Base-by-base conservation (phyloP, 2,113 vertebrate genomes). In the Thamnaconus septentrionalis region DNA sequence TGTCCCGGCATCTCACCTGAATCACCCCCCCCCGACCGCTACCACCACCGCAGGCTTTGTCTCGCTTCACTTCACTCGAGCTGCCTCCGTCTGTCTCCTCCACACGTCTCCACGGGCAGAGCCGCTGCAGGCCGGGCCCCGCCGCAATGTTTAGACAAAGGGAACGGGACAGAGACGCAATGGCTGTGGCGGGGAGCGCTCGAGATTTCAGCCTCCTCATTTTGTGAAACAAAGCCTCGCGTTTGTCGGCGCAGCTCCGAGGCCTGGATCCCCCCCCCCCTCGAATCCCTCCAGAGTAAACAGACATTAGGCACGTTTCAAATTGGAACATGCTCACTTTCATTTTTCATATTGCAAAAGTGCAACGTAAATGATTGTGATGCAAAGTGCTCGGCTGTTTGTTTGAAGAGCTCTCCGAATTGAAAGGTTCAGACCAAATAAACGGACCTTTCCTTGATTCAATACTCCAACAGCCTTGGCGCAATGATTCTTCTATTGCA, bases 141-240 rank as follows among this genome's bases (percentile, higher is more conserved):
- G 50, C 76, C 83, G 1, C 80, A 84, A 39, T 87, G 79, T 87
- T 84, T 87, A 75, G 62, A 78, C 59, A 63, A 79, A 49, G 5
- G 0, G 3, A 66, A 41, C 18, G 73, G 75, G 44, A 56, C 72
- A 58, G 79, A 82, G 82, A 78, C 76, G 11, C 56, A 0, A 57
- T 74, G 83, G n/a, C 75, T 65, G 64, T 59, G 65, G 50, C 41
- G 5, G 40, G 64, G 62, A 59, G 42, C 7, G 64, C 60, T 56
- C 41, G 6, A 72, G 59, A 56, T 70, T 46, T 64, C 64, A 54
- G 59, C 73, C 66, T 54, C 41, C 70, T 56, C 42, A 1, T 55
- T 49, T 46, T 64, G 67, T 59, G 3, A 56, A 67, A 74, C 66
- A 10, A 8, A 61, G 53, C 52, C 64, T 45, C 44, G 42, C 69